Percentiles rank a stretch among this genome's conserved stretches.
Evolutionary conservation across 2,113 vertebrate species (phyloP).

Genomic region (Oreocharis arfaki): DNA sequence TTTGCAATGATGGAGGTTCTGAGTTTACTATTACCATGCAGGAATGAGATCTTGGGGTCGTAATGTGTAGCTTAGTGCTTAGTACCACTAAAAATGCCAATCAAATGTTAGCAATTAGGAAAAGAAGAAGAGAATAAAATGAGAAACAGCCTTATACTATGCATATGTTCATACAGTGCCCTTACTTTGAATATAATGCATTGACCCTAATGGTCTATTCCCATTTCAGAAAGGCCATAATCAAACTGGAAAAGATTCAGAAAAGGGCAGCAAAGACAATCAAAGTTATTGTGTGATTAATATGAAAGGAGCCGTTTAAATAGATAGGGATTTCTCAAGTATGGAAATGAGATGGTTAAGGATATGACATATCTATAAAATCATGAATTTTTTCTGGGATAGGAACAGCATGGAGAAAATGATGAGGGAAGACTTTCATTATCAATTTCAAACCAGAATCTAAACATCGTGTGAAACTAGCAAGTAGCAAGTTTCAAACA

Average conservation of each 20-base stretch:
- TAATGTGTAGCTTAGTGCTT: not conserved
- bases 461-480: not conserved
- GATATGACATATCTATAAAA: not conserved
- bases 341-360: not conserved
- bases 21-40: not conserved
- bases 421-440: not conserved
- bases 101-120: not conserved
- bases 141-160: not conserved
- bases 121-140: not conserved
- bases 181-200: not conserved
- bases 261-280: not conserved
- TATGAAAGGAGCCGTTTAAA: not conserved
- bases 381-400: not conserved
- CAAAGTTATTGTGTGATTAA: not conserved
- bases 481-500: not conserved
- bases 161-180: not conserved
- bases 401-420: not conserved
- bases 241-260: not conserved
- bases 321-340: not conserved
- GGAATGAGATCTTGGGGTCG: not conserved
- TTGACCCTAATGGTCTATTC: not conserved
- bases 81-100: not conserved
- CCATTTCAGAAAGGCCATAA: not conserved
- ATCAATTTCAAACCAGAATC: not conserved
- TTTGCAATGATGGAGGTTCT: not conserved